Conservation (phyloP, 1,140 invertebrate genomes). For the Drosophila arizonae region DNA sequence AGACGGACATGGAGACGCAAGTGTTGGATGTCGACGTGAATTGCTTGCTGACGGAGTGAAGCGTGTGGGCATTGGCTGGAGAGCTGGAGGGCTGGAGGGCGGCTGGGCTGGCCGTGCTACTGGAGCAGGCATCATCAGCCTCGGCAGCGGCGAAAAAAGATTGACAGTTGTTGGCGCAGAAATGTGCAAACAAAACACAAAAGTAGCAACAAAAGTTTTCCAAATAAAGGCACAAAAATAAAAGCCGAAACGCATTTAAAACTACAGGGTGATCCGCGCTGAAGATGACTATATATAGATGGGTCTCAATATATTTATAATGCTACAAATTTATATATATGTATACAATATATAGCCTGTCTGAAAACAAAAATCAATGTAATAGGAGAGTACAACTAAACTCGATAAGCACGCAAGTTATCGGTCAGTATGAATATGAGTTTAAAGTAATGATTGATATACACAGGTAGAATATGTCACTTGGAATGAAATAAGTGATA, state of each 20-base stretch:
- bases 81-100: background rate
- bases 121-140: constrained; percentile 58
- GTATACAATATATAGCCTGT: too few relatives aligned
- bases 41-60: background rate
- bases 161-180: constrained; percentile 79
- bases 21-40: background rate
- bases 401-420: too few relatives aligned
- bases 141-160: constrained; percentile 52
- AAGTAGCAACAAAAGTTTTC: constrained; percentile 69
- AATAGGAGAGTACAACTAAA: too few relatives aligned
- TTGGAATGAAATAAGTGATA: too few relatives aligned
- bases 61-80: too few relatives aligned
- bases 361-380: too few relatives aligned
- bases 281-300: background rate
- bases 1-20: constrained; percentile 16
- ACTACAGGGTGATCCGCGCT: constrained; percentile 27
- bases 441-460: too few relatives aligned
- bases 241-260: constrained; percentile 41
- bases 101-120: background rate
- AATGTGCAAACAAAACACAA: constrained; percentile 75
- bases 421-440: too few relatives aligned
- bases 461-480: too few relatives aligned
- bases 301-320: background rate
- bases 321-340: too few relatives aligned
- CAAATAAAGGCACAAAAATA: constrained; percentile 62